Percentiles rank a stretch among this genome's conserved stretches.
Evolutionary conservation across 2,888 invertebrate species (phyloP).

Genomic region (Mythimna pallens): DNA sequence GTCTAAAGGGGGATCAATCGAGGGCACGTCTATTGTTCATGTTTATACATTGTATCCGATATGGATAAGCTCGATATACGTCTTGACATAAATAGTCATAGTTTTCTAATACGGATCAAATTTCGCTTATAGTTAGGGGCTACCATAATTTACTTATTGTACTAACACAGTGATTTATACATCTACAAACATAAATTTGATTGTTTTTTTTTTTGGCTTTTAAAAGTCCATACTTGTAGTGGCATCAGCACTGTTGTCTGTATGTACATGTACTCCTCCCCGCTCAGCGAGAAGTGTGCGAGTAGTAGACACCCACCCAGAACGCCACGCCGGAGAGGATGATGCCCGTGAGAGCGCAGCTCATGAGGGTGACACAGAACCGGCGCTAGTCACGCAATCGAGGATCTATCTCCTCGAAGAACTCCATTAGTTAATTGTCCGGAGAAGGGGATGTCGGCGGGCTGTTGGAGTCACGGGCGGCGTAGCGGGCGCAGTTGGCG

Average conservation of each 20-base stretch:
- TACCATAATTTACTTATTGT: slow-evolving; percentile 68
- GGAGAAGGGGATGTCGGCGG: slow-evolving; percentile 60
- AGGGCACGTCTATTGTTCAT: slow-evolving; percentile 24
- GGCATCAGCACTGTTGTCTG: slow-evolving; percentile 4
- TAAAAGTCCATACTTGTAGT: slow-evolving; percentile 42
- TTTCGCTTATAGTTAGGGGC: slow-evolving; percentile 60
- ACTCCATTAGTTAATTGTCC: slow-evolving; percentile 82
- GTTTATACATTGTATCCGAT: slow-evolving; percentile 33
- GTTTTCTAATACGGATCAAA: slow-evolving; percentile 42
- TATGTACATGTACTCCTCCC: slow-evolving; percentile 36
- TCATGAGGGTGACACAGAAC: slow-evolving; percentile 39
- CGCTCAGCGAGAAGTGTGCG: slow-evolving; percentile 27
- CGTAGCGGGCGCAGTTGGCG: slow-evolving; percentile 90
- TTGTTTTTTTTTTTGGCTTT: slow-evolving; percentile 53
- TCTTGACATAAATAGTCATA: slow-evolving; percentile 38
- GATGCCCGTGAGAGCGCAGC: slow-evolving; percentile 26
- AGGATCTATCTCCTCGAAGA: slow-evolving; percentile 79
- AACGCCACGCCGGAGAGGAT: slow-evolving; percentile 9
- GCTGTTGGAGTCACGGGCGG: slow-evolving; percentile 52
- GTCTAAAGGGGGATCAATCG: slow-evolving; percentile 33
- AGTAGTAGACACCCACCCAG: slow-evolving; percentile 7
- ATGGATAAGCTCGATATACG: slow-evolving; percentile 61
- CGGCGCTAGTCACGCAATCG: slow-evolving; percentile 72
- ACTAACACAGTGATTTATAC: slow-evolving; percentile 66
- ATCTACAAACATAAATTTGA: slow-evolving; percentile 44